phyloP scores from a whole-genome alignment of 2,113 vertebrate genomes.

The Eonycteris spelaea region DNA sequence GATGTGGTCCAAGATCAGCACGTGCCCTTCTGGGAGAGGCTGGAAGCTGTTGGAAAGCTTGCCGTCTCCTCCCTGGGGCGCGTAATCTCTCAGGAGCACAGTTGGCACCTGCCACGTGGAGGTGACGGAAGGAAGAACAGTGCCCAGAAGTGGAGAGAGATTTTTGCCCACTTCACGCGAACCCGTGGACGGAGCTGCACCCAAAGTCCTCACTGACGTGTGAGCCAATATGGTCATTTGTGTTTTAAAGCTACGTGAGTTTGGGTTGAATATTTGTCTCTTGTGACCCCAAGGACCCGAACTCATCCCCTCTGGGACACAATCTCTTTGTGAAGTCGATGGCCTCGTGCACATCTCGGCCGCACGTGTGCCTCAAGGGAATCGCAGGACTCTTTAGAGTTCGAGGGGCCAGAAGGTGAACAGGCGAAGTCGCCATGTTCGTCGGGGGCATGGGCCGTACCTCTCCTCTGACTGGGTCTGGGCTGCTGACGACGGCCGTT shows the following conservation, averaged over 20 bases:
- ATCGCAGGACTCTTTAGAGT: neutral
- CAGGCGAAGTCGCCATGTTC: neutral
- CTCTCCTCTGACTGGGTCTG: constrained; percentile 89
- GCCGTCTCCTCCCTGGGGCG: neutral
- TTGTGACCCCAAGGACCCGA: neutral
- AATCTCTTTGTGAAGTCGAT: neutral
- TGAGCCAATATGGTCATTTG: neutral
- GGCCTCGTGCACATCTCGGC: neutral
- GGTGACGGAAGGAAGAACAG: neutral
- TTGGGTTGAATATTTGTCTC: constrained; percentile 25
- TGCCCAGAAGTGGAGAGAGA: neutral
- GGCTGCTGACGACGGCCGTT: constrained; percentile 89
- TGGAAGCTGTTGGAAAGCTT: neutral
- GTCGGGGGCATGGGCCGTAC: constrained; percentile 70
- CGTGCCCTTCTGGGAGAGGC: neutral
- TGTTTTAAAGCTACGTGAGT: neutral
- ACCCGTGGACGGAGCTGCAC: neutral
- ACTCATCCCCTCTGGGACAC: neutral
- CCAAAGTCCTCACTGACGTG: neutral
- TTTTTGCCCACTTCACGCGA: neutral
- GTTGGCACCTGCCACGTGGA: neutral
- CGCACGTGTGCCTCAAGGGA: neutral
- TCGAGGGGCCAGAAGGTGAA: neutral
- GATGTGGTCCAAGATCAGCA: neutral
- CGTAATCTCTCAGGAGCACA: neutral